Evolutionary conservation across 1,140 invertebrate genomes (phyloP), one percentile per base, ranked within the genome.

Genomic region (Lepidostoma basale): DNA sequence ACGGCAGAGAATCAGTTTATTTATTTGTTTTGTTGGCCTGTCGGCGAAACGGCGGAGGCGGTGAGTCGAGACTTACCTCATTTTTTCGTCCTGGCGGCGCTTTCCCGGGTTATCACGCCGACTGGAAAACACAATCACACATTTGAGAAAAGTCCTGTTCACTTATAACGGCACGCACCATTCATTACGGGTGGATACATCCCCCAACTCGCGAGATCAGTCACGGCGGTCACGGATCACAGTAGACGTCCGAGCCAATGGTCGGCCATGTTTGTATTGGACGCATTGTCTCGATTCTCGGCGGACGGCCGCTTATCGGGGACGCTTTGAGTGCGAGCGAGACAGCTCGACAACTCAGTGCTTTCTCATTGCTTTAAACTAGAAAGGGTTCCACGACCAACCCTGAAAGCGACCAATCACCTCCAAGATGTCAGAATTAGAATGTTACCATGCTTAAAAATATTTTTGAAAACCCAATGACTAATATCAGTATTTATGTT

Each of bases 401-500:
- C 63, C 63, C 63, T 66, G 63, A 66, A 66, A 45, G 9, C 49
- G 63, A 58, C 63, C 63, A 66, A 66, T 56, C 63, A 66, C 62
- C 44, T 64, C 62, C 26, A 18, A 52, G 45, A 23, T 39, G 30
- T 36, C 30, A 39, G 28, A 36, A 20, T 36, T 0, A 9, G n/a
- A 56, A 33, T 56, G 8, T 39, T 36, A 30, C 28, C 52, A 56
- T 33, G 8, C 33, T 1, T n/a, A 9, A 36, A 2, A 36, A 36
- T 36, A 36, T 36, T 36, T 36, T 12, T 36, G 1, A 36, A 36
- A 2, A 36, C 10, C 5, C 10, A 36, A 36, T 12, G 1, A 9
- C 33, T 36, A 2, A 1, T 2, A 5, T n/a, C 5, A 6, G 33
- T 9, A 36, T 3, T 36, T 6, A n/a, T 2, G 33, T 36, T n/a